Base-by-base conservation (phyloP, 1,140 invertebrate genomes). In the Drosophila sturtevanti region DNA sequence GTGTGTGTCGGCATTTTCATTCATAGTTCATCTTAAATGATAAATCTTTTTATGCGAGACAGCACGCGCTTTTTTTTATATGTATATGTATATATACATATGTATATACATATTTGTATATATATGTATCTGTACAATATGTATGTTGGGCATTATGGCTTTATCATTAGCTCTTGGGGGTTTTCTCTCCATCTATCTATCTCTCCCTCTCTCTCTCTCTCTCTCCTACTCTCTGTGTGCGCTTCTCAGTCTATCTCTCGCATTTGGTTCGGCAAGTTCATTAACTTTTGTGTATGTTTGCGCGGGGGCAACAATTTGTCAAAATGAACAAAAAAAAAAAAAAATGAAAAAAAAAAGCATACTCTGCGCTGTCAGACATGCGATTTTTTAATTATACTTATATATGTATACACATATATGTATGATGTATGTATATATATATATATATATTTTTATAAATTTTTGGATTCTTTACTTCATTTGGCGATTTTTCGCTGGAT, bases 331-430 rank as follows among this genome's bases (percentile, higher is more conserved):
- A 48, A 48, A 2, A 48, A 48, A 12, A 44, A 48, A 18, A 21
- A 48, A 10, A 44, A 21, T 1, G 4, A 21, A 21, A 48, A 48
- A 48, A 4, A 16, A 81, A 31, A 31, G 5, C 27, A 31, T 31
- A 31, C 27, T 31, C 27, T 76, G 81, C 68, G 81, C 68, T 73
- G 82, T 87, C 63, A 58, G 82, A 87, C 84, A 89, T 87, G 82
- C 82, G 82, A 87, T 87, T 77, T 87, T 79, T 68, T 72, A 87
- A 89, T 87, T 89, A 86, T 87, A 66, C 60, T 77, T 72, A 73
- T 72, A 58, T 65, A 72, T 63, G 21, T n/a, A n/a, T n/a, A n/a
- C n/a, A n/a, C n/a, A n/a, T n/a, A 72, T 72, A 62, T 75, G 37
- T 44, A 67, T 38, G n/a, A n/a, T n/a, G n/a, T n/a, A n/a, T n/a